These are phyloP conservation scores for Acridotheres tristis DNA, from an alignment of 2,797 vertebrate species.

Conservation along the genomic window DNA sequence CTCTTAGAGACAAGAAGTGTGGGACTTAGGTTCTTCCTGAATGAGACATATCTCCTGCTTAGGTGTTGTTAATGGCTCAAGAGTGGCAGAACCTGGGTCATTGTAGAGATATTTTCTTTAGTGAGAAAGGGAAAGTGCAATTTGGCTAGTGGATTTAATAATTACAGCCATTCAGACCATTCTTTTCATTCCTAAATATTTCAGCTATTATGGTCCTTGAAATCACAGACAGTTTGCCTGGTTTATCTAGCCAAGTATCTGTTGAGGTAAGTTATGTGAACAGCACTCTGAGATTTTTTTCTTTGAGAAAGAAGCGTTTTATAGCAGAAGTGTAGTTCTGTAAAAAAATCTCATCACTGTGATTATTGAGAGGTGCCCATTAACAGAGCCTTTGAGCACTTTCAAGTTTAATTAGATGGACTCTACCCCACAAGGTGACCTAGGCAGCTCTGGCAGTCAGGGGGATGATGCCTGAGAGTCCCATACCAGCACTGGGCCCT, in stretches of 20 bases:
- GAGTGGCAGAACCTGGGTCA: neutral
- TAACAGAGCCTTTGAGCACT: neutral
- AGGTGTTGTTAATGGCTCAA: neutral
- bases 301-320: neutral
- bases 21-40: neutral
- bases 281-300: neutral
- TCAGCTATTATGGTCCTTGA: neutral
- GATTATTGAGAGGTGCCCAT: neutral
- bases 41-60: neutral
- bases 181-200: slow-evolving; percentile 3
- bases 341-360: neutral
- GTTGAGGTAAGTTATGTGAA: neutral
- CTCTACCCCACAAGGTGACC: neutral
- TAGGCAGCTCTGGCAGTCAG: neutral
- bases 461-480: neutral
- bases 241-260: slow-evolving; percentile 1
- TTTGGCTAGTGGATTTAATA: neutral
- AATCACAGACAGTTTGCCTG: neutral
- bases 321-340: neutral
- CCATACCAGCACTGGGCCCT: neutral
- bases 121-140: neutral
- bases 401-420: neutral
- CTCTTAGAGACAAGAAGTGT: neutral
- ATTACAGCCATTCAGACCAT: neutral
- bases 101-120: neutral